These are phyloP conservation scores for Aleiodes leptofemur DNA, from an alignment of 2,888 invertebrate genomes.

Conservation along the genomic window DNA sequence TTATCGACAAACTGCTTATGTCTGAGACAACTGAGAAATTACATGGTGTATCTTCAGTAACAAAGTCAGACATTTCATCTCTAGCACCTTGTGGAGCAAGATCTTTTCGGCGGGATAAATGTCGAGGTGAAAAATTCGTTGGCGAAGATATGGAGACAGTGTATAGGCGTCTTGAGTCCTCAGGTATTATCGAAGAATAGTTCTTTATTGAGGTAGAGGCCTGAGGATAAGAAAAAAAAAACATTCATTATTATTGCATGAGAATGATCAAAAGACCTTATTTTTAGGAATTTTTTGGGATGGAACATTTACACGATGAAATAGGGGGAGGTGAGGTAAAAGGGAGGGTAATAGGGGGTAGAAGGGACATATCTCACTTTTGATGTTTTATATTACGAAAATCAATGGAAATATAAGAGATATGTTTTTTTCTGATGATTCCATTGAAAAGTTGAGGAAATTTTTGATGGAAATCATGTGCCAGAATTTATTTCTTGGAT, in stretches of 20 bases:
- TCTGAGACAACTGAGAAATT: slow-evolving; percentile 42
- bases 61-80: slow-evolving; percentile 41
- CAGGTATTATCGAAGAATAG: slow-evolving; percentile 20
- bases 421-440: no score
- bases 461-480: no score
- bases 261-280: no score
- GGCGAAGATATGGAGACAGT: slow-evolving; percentile 22
- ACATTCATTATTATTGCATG: background rate
- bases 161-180: slow-evolving; percentile 15
- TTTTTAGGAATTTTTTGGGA: no score
- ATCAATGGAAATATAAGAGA: no score
- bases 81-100: background rate
- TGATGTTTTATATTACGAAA: no score
- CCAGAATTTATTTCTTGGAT: no score
- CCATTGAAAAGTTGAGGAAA: no score
- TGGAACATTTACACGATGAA: no score
- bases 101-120: slow-evolving; percentile 21
- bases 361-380: no score
- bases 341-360: no score
- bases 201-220: slow-evolving; percentile 21
- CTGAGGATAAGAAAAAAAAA: background rate
- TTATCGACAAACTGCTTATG: slow-evolving; percentile 37
- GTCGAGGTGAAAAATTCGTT: slow-evolving; percentile 33
- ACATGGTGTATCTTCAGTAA: slow-evolving; percentile 45
- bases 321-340: no score